Base-by-base conservation (phyloP, 2,113 vertebrate genomes). In the Epinephelus fuscoguttatus region DNA sequence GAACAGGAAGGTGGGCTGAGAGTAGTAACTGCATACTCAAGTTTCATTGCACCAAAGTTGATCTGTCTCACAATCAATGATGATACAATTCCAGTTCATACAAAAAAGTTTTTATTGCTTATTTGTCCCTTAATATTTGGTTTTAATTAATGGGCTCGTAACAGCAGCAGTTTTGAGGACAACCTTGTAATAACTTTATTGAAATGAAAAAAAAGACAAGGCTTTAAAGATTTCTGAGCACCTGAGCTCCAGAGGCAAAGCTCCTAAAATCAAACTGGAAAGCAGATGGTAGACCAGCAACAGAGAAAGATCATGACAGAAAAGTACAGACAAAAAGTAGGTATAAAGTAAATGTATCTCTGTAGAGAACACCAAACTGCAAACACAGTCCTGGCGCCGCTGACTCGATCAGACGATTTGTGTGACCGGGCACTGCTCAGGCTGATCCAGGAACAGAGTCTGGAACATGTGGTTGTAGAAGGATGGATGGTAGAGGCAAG, bases 401-500 rank as follows among this genome's bases (percentile, higher is more conserved):
- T 15, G 47, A 33, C 64, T 25, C 11, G 12, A 13, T 96, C 93
- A 98, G 40, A 91, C 15, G 18, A 99, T 94, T 53, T 75, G 37
- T 1, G 96, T 97, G 70, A 98, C 96, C 0, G 96, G 96, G 79
- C 97, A 97, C 62, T 71, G 50, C 0, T 93, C 50, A 0, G 95
- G 81, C 84, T 98, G 94, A 69, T 99, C 98, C 90, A 99, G 93
- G 86, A 97, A 97, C 0, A 99, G 92, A 0, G 97, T 97, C 94
- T 97, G 97, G 91, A 98, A 99, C 92, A 99, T 89, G 59, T 99
- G 97, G 9, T 99, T 96, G 92, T 99, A 99, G 94, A 99, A 99
- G 42, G 84, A 86, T 0, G 98, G 98, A 87, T 99, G 98, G 94
- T 97, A 99, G 49, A 90, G 90, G 94, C 98, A 99, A 87, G 98